Evolutionary conservation across 2,113 vertebrate species (phyloP), one percentile per base, ranked within the genome.

Genomic region (Dermatemys mawii): DNA sequence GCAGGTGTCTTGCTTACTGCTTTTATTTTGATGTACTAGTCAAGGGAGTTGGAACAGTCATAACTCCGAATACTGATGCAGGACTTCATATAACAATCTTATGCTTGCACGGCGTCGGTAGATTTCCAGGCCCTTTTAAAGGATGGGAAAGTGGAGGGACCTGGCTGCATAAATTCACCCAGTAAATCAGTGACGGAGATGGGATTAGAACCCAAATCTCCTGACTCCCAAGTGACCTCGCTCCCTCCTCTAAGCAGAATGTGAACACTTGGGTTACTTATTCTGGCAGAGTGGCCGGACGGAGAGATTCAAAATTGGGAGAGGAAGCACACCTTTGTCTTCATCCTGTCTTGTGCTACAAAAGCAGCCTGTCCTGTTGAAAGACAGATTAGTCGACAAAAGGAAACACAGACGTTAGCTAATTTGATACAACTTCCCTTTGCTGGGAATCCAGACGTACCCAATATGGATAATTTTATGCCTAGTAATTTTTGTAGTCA

Each of bases 1-100:
- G 3, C 67, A 97, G 98, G 98, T 98, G 92, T 4, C 46, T 11
- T 32, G 26, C 76, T 86, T 22, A 1, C 63, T 84, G 24, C 0
- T 57, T 35, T 50, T n/a, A 17, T 19, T 21, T 11, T 19, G 24
- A 51, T 16, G 75, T 29, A 8, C 17, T n/a, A 63, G 67, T 48
- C 55, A 8, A n/a, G 48, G 16, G 41, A 46, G 44, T 46, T 9
- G 22, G 70, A 82, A 22, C 12, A 41, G 78, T 87, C 4, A 21
- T 1, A 29, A 1, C 81, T 53, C 76, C 19, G 11, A 5, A 13
- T 1, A 0, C 2, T 0, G 1, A 0, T 2, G 0, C 29, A 29
- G 63, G 55, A 10, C 41, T 9, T 11, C 3, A 0, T 41, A n/a
- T 7, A 67, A 21, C 60, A 67, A n/a, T 19, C 60, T 35, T 0